Evolutionary conservation across 1,140 invertebrate genomes (phyloP).

Genomic region (Paraescarpia echinospica): DNA sequence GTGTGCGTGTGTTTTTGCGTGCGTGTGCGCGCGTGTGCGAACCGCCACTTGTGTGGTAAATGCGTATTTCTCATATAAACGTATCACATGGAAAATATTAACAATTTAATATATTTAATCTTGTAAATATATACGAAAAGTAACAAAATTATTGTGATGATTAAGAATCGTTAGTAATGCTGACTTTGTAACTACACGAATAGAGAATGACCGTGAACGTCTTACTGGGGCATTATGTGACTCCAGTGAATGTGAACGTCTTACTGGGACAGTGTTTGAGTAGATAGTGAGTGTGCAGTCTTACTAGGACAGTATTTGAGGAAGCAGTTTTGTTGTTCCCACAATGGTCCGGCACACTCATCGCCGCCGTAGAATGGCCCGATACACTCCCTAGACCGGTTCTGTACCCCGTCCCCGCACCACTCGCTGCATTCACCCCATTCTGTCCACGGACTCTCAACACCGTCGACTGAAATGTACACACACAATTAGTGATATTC

Average conservation of each 20-base stretch:
- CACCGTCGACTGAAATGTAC: constrained; percentile 21
- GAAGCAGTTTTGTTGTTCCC: neutral
- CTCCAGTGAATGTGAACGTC: neutral
- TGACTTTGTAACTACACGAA: neutral
- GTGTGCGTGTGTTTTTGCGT: neutral
- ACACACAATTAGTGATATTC: neutral
- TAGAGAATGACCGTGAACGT: neutral
- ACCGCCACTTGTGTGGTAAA: neutral
- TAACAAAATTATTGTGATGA: neutral
- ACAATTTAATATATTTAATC: neutral
- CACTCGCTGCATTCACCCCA: constrained; percentile 22
- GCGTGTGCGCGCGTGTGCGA: neutral
- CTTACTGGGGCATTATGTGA: constrained; percentile 21
- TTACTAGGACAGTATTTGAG: constrained; percentile 9
- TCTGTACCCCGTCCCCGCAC: constrained; percentile 21
- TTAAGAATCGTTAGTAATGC: neutral
- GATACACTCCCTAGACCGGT: neutral
- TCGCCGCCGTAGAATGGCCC: constrained; percentile 15
- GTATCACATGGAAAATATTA: neutral
- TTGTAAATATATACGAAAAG: neutral
- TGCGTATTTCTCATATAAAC: neutral
- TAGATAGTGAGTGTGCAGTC: neutral
- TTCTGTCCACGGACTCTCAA: constrained; percentile 8
- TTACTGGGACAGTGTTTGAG: constrained; percentile 11
- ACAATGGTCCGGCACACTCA: neutral